Evolutionary conservation across 2,113 vertebrate species (phyloP).

Genomic region (Capreolus pygargus): DNA sequence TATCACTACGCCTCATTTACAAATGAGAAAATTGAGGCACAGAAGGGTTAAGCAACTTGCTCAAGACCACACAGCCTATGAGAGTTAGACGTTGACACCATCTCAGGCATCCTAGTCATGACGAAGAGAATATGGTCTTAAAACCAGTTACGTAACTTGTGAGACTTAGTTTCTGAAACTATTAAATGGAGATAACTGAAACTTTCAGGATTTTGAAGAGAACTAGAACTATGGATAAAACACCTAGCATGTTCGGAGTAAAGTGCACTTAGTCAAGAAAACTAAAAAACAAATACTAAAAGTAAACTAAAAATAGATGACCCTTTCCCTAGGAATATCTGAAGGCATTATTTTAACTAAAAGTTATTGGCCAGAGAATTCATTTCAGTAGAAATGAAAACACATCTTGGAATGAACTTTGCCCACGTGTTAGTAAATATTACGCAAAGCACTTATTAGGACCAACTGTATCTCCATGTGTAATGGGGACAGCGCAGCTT

Average conservation of each 20-base stretch:
- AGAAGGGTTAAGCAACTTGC: not conserved
- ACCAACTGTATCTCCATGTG: not conserved
- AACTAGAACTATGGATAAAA: not conserved
- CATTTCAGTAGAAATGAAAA: slow-evolving; percentile 1
- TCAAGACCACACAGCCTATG: not conserved
- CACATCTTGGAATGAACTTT: not conserved
- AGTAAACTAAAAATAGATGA: not conserved
- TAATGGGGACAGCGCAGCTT: not conserved
- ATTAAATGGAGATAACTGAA: not conserved
- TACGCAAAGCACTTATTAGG: not conserved
- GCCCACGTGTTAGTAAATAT: not conserved
- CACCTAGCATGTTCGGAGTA: not conserved
- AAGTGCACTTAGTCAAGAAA: not conserved
- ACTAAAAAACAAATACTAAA: not conserved
- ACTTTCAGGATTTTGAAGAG: not conserved
- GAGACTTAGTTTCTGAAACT: not conserved
- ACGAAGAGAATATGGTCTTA: not conserved
- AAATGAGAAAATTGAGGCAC: not conserved
- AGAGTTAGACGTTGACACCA: not conserved
- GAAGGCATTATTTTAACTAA: not conserved
- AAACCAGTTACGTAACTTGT: not conserved
- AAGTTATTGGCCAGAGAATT: not conserved
- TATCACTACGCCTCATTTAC: not conserved
- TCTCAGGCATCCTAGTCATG: not conserved
- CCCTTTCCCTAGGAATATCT: not conserved